Evolutionary conservation across 2,888 invertebrate species (phyloP), one percentile per base, ranked within the genome.

Genomic region (Scaptomyza tumidula): DNA sequence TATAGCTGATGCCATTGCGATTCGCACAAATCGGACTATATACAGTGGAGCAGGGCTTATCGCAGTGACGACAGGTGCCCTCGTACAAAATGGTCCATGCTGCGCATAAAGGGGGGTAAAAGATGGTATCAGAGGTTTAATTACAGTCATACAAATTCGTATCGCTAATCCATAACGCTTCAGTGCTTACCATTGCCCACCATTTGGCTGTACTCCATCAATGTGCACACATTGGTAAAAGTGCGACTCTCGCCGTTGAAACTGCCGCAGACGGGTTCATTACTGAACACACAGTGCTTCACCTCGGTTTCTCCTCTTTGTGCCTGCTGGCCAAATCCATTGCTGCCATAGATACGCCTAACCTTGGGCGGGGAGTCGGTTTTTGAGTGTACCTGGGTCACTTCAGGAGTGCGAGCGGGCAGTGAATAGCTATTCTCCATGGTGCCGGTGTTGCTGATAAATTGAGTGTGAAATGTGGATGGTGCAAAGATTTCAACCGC

Each of bases 71-170:
- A 29, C 88, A 89, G 14, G 45, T 6, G 4, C 89, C 90, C 6
- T 89, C 79, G 11, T 90, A 71, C 16, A 88, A 48, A 54, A 87
- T 75, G n/a, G 76, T 75, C 88, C 90, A 90, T 9, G 78, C 90
- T 90, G 59, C n/a, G 27, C 13, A 61, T 3, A 14, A 43, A 16
- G 13, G 1, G 1, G 44, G 10, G 33, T 6, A 3, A 3, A 16
- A 13, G 14, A 27, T 11, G 24, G 24, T 24, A 24, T 24, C 24
- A 43, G 27, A 53, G 11, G 27, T 48, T 50, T 19, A 49, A 61
- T 62, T 69, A 52, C 41, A 41, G 50, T 45, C n/a, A 19, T 19
- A 13, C 33, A 35, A 49, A 39, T 7, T 9, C 1, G 16, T 19
- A 35, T 13, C 35, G 37, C 35, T 16, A 44, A 57, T 48, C 71